Evolutionary conservation across 2,113 vertebrate species (phyloP), one percentile per base, ranked within the genome.

Genomic region (Phaethon lepturus): DNA sequence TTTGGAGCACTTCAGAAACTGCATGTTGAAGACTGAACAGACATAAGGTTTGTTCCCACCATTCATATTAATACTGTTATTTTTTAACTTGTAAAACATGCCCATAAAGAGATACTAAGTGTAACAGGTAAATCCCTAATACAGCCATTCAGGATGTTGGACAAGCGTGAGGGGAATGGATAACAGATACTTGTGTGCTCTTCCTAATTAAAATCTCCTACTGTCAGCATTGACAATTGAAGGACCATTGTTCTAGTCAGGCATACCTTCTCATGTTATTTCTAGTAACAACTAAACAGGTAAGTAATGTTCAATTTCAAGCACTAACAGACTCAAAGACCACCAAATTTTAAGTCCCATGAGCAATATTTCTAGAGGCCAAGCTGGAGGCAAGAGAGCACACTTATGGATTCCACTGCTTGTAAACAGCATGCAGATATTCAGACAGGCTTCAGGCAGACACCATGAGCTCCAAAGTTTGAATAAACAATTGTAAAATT

Each of bases 161-260:
- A 18, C 16, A 58, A 66, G 45, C 13, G 40, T 11, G 9, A 58
- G 12, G 13, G 17, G 20, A 78, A 77, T 1, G 2, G 28, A 28
- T 28, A 83, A 38, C 10, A 44, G 10, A 53, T 9, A 33, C 6
- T 8, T 35, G 3, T 5, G 9, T 53, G 8, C 7, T 62, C 24
- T 82, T 86, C 42, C 26, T 72, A 55, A 68, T 50, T 55, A 53
- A 72, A 35, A n/a, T 25, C 11, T 71, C 25, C 6, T n/a, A 3
- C 13, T 49, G 26, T 20, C 47, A 79, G 52, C 5, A 1, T 0
- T 11, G 25, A 24, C 35, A 22, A 45, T 3, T 8, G 6, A 78
- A 80, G 33, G 5, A 50, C 8, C 10, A 17, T 28, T 40, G 17
- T 25, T 25, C 29, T 28, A 38, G 13, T 4, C n/a, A 8, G 18